Percentiles rank a stretch among this genome's conserved stretches.
phyloP scores from a whole-genome alignment of 2,888 invertebrate species.

The Lomographa bimaculata region DNA sequence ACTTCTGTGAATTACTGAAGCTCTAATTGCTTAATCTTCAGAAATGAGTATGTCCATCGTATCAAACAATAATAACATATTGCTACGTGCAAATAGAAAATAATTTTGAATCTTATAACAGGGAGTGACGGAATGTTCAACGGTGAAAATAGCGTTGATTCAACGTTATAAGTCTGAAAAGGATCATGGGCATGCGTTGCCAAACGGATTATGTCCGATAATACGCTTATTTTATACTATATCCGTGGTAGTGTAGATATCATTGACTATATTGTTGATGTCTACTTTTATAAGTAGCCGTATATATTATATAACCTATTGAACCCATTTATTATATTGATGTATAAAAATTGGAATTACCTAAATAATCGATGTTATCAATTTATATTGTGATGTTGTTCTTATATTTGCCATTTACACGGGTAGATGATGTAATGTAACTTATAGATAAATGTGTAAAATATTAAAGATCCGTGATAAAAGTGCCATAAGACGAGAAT shows the following conservation, averaged over 20 bases:
- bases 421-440: conserved; percentile 47
- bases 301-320: conserved; percentile 62
- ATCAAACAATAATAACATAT: too few relatives aligned
- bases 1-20: too few relatives aligned
- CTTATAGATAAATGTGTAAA: conserved; percentile 47
- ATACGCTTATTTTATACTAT: conserved; percentile 83
- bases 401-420: conserved; percentile 61
- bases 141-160: conserved; percentile 30
- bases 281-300: conserved; percentile 70
- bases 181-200: conserved; percentile 68
- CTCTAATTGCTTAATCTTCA: too few relatives aligned
- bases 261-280: conserved; percentile 67
- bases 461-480: conserved; percentile 62
- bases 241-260: conserved; percentile 73
- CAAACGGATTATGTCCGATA: conserved; percentile 72
- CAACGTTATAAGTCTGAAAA: conserved; percentile 68
- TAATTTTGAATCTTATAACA: conserved; percentile 17
- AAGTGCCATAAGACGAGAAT: conserved; percentile 66
- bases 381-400: conserved; percentile 45
- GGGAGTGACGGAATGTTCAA: conserved; percentile 25
- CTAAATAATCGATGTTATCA: conserved; percentile 46
- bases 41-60: too few relatives aligned
- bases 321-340: conserved; percentile 45
- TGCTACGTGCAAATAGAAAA: background rate
- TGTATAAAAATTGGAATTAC: conserved; percentile 55